Percentiles rank a stretch among this genome's conserved stretches.
phyloP scores from a whole-genome alignment of 1,140 invertebrate species.

The Tetragonula clypearis region DNA sequence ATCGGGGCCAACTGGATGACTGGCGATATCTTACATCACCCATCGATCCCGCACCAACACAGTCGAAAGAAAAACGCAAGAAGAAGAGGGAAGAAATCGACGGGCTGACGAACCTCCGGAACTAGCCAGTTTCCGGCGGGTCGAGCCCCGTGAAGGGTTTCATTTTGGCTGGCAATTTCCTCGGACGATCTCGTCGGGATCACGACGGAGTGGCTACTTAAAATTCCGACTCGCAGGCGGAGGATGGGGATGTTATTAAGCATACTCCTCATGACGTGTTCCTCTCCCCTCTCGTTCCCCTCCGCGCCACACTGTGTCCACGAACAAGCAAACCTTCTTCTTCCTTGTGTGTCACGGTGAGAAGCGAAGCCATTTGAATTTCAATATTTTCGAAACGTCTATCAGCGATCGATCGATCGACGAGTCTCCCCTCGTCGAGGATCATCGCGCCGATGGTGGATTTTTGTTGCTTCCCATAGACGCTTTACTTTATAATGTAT shows the following conservation, averaged over 20 bases:
- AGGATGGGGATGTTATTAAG: conserved; percentile 27
- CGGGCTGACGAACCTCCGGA: background rate
- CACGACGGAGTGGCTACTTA: conserved; percentile 3
- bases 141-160: conserved; percentile 2
- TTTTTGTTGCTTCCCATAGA: background rate
- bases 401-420: background rate
- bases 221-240: background rate
- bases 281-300: background rate
- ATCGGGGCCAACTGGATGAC: too few species aligned
- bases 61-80: background rate
- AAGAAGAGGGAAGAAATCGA: conserved; percentile 31
- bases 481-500: too few species aligned
- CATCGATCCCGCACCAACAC: background rate
- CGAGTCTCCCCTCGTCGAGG: background rate
- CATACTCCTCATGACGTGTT: conserved; percentile 20
- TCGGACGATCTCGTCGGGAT: conserved; percentile 1
- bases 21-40: too few species aligned
- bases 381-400: conserved; percentile 30
- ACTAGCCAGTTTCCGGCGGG: background rate
- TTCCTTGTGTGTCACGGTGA: background rate
- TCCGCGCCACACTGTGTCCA: background rate
- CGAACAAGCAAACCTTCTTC: background rate
- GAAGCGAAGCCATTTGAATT: conserved; percentile 29
- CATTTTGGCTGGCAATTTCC: conserved; percentile 32
- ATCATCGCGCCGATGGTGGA: background rate